phyloP scores from a whole-genome alignment of 2,888 invertebrate genomes.

The Thereva unica region DNA sequence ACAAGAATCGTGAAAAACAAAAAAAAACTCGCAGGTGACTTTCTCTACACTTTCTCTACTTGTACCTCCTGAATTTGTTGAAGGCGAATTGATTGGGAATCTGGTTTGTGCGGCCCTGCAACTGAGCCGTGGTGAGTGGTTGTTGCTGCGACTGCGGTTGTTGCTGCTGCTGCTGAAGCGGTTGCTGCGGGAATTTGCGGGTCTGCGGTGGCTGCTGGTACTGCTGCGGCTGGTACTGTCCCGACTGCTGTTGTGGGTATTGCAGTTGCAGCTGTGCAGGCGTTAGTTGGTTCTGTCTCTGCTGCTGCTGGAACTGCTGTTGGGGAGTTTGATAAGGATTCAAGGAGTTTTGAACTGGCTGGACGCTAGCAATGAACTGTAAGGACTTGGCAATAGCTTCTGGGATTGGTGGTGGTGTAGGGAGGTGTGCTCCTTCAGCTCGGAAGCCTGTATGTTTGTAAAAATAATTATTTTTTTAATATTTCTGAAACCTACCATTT shows the following conservation, averaged over 20 bases:
- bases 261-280: slow-evolving; percentile 49
- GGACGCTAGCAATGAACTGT: slow-evolving; percentile 50
- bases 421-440: slow-evolving; percentile 57
- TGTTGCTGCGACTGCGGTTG: slow-evolving; percentile 48
- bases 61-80: slow-evolving; percentile 55
- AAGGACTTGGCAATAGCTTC: slow-evolving; percentile 52
- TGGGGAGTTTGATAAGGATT: slow-evolving; percentile 55
- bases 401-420: slow-evolving; percentile 54
- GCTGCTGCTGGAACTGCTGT: slow-evolving; percentile 49
- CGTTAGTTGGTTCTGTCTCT: slow-evolving; percentile 48
- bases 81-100: slow-evolving; percentile 53
- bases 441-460: slow-evolving; percentile 50
- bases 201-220: slow-evolving; percentile 47
- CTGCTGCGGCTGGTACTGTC: slow-evolving; percentile 51
- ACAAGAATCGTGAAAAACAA: neutral
- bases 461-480: slow-evolving; percentile 1
- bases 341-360: slow-evolving; percentile 51
- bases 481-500: slow-evolving; percentile 61
- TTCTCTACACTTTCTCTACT: slow-evolving; percentile 46
- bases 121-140: slow-evolving; percentile 43
- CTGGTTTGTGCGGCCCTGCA: slow-evolving; percentile 54
- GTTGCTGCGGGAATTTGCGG: slow-evolving; percentile 44
- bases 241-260: slow-evolving; percentile 48
- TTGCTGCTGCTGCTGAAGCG: slow-evolving; percentile 26
- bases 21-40: neutral